These are phyloP conservation scores for Sebastes fasciatus DNA, from an alignment of 2,113 vertebrate species.

Conservation along the genomic window DNA sequence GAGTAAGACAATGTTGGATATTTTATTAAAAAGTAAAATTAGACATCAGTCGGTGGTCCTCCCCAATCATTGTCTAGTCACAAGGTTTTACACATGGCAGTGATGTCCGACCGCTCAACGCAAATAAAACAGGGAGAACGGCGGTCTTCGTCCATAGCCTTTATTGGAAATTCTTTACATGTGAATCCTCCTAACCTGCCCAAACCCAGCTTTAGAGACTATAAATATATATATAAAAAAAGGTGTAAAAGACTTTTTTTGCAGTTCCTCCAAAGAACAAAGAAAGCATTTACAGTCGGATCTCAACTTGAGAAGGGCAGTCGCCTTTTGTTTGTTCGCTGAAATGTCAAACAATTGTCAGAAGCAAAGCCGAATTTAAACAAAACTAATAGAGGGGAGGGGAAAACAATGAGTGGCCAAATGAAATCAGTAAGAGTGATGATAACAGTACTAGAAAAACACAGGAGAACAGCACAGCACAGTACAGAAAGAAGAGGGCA, in stretches of 20 bases:
- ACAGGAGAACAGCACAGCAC: slow-evolving; percentile 44
- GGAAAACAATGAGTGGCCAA: slow-evolving; percentile 15
- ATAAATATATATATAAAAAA: slow-evolving; percentile 80
- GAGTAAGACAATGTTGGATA: slow-evolving; percentile 51
- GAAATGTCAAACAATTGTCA: slow-evolving; percentile 47
- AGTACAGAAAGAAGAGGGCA: slow-evolving; percentile 46
- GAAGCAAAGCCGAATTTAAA: slow-evolving; percentile 39
- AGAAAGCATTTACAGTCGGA: slow-evolving; percentile 77
- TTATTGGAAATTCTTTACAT: slow-evolving; percentile 78
- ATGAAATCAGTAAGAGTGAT: slow-evolving; percentile 38
- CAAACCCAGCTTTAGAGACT: slow-evolving; percentile 72
- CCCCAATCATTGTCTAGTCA: slow-evolving; percentile 48
- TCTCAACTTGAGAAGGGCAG: slow-evolving; percentile 65
- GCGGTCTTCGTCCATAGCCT: slow-evolving; percentile 62
- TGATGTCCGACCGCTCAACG: slow-evolving; percentile 53
- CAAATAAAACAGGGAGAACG: slow-evolving; percentile 57
- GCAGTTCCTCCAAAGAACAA: slow-evolving; percentile 70
- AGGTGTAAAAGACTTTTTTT: slow-evolving; percentile 74
- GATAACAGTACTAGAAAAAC: slow-evolving; percentile 55
- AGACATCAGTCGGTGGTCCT: slow-evolving; percentile 53
- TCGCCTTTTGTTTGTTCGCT: slow-evolving; percentile 50
- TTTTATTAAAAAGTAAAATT: slow-evolving; percentile 81
- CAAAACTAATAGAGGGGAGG: neutral
- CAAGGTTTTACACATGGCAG: slow-evolving; percentile 76
- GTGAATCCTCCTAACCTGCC: slow-evolving; percentile 58